These are phyloP conservation scores for Tarsius wallacei DNA, from an alignment of 2,797 vertebrate species.

Conservation along the genomic window DNA sequence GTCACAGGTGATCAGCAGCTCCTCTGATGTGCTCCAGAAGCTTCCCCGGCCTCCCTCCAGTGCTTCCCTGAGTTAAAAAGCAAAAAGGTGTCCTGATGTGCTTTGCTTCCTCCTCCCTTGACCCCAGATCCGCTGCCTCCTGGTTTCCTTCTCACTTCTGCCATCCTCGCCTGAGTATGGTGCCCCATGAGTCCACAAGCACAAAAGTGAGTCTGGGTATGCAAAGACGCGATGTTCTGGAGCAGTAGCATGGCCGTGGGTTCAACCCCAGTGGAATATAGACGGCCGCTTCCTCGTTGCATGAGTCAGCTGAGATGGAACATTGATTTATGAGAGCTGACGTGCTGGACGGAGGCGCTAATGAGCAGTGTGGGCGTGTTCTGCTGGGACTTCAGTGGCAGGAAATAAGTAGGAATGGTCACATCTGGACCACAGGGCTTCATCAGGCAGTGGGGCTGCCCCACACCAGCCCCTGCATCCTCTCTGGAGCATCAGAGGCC, in stretches of 20 bases:
- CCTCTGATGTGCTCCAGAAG: not conserved
- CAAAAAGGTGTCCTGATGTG: too few relatives aligned
- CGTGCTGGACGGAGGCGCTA: not conserved
- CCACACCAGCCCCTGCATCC: too few relatives aligned
- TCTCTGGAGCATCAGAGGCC: too few relatives aligned
- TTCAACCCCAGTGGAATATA: too few relatives aligned
- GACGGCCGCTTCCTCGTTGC: not conserved
- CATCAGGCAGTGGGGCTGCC: not conserved
- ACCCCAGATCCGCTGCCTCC: rapidly evolving
- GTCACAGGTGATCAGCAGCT: not conserved
- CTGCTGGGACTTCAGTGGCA: not conserved
- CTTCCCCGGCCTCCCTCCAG: not conserved
- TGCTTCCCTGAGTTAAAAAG: not conserved
- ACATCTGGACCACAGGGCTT: not conserved
- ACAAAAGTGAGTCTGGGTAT: rapidly evolving
- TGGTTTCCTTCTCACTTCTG: not conserved
- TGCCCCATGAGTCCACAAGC: not conserved
- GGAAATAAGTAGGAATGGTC: not conserved
- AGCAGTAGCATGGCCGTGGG: not conserved
- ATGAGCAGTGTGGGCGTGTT: not conserved
- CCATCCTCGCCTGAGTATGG: not conserved
- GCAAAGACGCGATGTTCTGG: not conserved
- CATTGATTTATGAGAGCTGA: not conserved
- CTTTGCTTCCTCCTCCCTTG: not conserved
- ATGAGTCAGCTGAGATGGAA: not conserved